Conservation (phyloP, 2,888 invertebrate species). For the Actias luna region DNA sequence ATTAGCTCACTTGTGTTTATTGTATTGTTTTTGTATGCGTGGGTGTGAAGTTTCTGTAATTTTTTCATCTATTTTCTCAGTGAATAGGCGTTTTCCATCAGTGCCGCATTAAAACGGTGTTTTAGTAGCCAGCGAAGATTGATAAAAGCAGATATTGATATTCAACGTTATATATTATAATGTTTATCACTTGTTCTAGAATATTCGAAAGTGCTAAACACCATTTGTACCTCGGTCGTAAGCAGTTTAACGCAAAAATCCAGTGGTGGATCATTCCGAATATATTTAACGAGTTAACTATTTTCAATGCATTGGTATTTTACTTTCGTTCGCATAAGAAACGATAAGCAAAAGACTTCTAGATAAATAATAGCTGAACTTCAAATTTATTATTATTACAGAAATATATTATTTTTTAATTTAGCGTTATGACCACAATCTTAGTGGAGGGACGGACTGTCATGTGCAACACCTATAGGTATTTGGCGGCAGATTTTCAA, state of each 20-base stretch:
- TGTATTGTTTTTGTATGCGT: constrained; percentile 28
- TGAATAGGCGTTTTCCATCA: constrained; percentile 1
- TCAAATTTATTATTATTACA: too few species aligned
- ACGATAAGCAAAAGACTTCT: too few species aligned
- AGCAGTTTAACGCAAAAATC: neutral
- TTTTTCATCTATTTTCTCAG: constrained; percentile 8
- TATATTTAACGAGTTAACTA: neutral
- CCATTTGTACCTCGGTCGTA: neutral
- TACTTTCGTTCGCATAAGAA: too few species aligned
- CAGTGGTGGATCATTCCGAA: neutral
- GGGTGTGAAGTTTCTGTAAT: constrained; percentile 6
- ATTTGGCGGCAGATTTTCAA: too few species aligned
- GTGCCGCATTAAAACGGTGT: neutral
- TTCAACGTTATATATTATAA: neutral
- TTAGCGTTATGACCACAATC: too few species aligned
- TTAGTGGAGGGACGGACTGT: too few species aligned
- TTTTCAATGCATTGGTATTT: neutral
- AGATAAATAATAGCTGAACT: too few species aligned
- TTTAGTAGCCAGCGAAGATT: constrained; percentile 6
- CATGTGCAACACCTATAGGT: too few species aligned
- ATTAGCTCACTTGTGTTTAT: constrained; percentile 33
- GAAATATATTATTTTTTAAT: too few species aligned
- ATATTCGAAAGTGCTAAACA: neutral
- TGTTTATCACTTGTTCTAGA: neutral
- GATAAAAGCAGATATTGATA: constrained; percentile 6